Conservation (phyloP, 2,113 vertebrate species). For the Pionites leucogaster region DNA sequence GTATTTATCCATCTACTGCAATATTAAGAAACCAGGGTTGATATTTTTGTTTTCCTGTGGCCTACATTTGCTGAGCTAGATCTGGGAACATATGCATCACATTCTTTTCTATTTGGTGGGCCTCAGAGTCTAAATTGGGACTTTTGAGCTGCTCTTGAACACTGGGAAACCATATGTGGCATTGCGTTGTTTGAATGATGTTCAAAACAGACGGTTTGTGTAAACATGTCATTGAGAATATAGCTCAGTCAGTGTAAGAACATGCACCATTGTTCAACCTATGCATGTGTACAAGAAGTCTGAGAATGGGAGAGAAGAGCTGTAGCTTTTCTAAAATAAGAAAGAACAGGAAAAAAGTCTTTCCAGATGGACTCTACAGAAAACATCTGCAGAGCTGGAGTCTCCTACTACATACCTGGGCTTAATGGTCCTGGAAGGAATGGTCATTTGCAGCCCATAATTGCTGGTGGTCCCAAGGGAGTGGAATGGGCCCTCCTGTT, state of each 20-base stretch:
- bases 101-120: conserved; percentile 42
- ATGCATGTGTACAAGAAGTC: neutral
- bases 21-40: neutral
- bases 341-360: neutral
- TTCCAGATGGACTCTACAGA: neutral
- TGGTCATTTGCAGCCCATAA: neutral
- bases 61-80: conserved; percentile 11
- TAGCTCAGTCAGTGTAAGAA: neutral
- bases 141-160: conserved; percentile 22
- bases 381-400: neutral
- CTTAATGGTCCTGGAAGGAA: neutral
- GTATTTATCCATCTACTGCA: neutral
- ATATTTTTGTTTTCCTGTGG: neutral
- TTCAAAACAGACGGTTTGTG: conserved; percentile 28
- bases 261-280: neutral
- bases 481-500: neutral
- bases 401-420: neutral
- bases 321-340: neutral
- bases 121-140: conserved; percentile 45
- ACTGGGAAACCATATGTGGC: conserved; percentile 41
- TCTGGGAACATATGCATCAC: conserved; percentile 37
- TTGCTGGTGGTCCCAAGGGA: neutral
- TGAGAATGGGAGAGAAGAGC: neutral
- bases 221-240: neutral
- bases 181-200: neutral